phyloP scores from a whole-genome alignment of 1,140 invertebrate genomes.

The Manduca sexta region DNA sequence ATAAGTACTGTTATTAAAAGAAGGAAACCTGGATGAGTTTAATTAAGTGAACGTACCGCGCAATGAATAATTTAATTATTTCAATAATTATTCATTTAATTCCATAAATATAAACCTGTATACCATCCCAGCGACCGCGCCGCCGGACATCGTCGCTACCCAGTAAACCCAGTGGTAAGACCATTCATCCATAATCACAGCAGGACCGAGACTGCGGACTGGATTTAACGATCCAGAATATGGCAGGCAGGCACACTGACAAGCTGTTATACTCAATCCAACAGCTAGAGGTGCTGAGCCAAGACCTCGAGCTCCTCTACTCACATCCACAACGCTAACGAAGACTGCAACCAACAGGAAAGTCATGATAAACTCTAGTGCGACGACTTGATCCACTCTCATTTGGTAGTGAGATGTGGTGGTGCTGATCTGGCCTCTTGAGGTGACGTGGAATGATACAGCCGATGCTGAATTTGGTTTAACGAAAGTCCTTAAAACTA shows the following conservation, averaged over 20 bases:
- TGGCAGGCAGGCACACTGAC: conserved; percentile 18
- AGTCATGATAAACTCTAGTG: conserved; percentile 28
- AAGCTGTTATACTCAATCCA: conserved; percentile 26
- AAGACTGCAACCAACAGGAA: conserved; percentile 27
- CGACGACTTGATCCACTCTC: conserved; percentile 15
- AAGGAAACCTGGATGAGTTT: too few relatives aligned
- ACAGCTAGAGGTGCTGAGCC: conserved; percentile 26
- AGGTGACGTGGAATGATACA: conserved; percentile 18
- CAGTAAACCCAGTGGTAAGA: conserved; percentile 27
- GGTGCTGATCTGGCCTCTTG: conserved; percentile 16
- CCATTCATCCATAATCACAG: conserved; percentile 27
- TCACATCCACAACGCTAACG: conserved; percentile 18
- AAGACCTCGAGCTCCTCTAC: conserved; percentile 14
- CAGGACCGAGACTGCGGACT: conserved; percentile 20
- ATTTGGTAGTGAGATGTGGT: conserved; percentile 13
- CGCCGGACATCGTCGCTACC: conserved; percentile 24
- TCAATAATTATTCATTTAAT: too few relatives aligned
- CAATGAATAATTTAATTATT: too few relatives aligned
- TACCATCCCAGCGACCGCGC: conserved; percentile 22
- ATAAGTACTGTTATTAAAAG: too few relatives aligned
- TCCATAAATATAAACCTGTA: conserved; percentile 24
- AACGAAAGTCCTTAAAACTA: too few relatives aligned
- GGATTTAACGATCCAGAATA: conserved; percentile 31
- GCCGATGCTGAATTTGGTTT: conserved; percentile 79
- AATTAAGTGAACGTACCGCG: too few relatives aligned